Evolutionary conservation across 2,797 vertebrate genomes (phyloP).

Genomic region (Cryptoprocta ferox): DNA sequence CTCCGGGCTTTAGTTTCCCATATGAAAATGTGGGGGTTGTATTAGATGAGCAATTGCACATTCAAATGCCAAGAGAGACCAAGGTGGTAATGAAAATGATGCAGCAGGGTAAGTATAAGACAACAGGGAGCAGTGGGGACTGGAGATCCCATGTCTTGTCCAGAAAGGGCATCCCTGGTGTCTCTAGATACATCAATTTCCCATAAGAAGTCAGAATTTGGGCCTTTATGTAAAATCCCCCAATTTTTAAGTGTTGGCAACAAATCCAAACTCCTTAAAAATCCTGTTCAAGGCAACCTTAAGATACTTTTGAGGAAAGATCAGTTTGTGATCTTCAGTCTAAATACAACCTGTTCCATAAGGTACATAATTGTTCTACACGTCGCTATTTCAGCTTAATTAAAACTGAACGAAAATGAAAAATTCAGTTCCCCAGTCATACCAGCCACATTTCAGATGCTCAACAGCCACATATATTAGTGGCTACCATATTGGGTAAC

Average conservation of each 20-base stretch:
- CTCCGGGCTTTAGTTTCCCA: not conserved
- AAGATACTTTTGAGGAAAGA: not conserved
- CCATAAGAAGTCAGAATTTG: not conserved
- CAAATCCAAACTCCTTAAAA: conserved; percentile 18
- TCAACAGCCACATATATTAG: not conserved
- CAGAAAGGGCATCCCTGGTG: not conserved
- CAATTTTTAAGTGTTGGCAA: not conserved
- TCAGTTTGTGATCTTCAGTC: not conserved
- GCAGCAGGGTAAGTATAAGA: not conserved
- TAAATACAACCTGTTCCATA: not conserved
- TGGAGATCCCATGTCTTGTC: not conserved
- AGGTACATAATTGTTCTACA: not conserved
- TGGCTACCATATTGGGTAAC: not conserved
- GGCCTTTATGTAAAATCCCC: not conserved
- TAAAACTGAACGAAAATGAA: not conserved
- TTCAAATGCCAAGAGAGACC: not conserved
- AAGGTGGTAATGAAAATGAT: not conserved
- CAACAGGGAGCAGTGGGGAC: not conserved
- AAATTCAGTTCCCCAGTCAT: not conserved
- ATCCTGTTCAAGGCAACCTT: not conserved
- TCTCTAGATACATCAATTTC: not conserved
- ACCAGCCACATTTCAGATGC: not conserved
- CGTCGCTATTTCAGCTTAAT: not conserved
- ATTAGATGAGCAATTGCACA: not conserved
- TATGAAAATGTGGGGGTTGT: not conserved